These are phyloP conservation scores for Phrynocephalus vlangalii DNA, from an alignment of 2,797 vertebrate genomes.

Conservation along the genomic window DNA sequence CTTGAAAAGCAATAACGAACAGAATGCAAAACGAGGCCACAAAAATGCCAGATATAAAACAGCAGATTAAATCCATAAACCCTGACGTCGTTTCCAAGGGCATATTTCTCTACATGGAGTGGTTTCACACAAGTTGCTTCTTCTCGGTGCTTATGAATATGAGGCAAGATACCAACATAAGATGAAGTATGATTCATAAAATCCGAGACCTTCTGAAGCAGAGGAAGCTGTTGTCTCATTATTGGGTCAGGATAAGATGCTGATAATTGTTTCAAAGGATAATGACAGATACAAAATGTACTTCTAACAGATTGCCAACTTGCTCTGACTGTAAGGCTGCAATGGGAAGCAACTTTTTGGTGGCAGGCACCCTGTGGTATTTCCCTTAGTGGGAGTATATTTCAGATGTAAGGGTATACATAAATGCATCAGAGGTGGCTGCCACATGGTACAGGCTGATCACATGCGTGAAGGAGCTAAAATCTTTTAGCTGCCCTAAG, in stretches of 20 bases:
- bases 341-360: background rate
- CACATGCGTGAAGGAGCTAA: background rate
- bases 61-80: constrained; percentile 39
- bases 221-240: constrained; percentile 4
- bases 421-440: background rate
- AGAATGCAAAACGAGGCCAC: constrained; percentile 36
- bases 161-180: background rate
- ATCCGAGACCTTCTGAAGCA: constrained; percentile 11
- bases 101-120: constrained; percentile 29
- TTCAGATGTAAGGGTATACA: background rate
- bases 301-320: background rate
- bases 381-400: background rate
- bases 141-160: constrained; percentile 17
- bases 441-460: background rate
- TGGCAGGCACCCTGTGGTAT: too few relatives aligned
- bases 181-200: constrained; percentile 31
- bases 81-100: constrained; percentile 28
- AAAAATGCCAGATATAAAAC: constrained; percentile 28
- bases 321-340: background rate
- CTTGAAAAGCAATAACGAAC: constrained; percentile 37
- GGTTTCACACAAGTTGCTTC: constrained; percentile 22
- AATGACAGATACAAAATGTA: constrained; percentile 4
- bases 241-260: background rate
- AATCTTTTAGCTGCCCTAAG: background rate
- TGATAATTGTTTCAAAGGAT: constrained; percentile 14